Evolutionary conservation across 2,113 vertebrate species (phyloP).

Genomic region (Corydoras maculifer): DNA sequence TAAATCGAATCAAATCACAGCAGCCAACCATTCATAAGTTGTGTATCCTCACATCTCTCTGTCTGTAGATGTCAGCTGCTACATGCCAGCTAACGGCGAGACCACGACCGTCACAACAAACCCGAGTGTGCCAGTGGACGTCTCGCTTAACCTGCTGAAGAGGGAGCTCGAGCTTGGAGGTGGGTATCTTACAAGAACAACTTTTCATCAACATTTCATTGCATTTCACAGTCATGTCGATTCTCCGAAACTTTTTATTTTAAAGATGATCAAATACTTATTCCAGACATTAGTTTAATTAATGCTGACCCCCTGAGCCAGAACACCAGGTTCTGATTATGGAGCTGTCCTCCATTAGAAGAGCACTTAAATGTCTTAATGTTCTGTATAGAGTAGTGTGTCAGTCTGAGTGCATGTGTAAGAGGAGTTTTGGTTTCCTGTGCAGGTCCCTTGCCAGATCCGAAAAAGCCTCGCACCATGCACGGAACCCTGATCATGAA

Average conservation of each 20-base stretch:
- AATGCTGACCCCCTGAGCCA: too few relatives aligned
- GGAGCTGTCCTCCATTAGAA: too few relatives aligned
- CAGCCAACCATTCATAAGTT: background rate
- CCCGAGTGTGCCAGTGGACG: constrained; percentile 89
- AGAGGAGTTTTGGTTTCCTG: background rate
- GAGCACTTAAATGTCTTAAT: too few relatives aligned
- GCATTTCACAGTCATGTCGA: too few relatives aligned
- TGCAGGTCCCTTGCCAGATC: constrained; percentile 77
- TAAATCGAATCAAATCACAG: background rate
- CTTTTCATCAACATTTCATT: background rate
- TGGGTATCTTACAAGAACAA: background rate
- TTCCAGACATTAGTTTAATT: too few relatives aligned
- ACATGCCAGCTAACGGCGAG: constrained; percentile 93
- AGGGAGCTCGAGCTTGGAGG: constrained; percentile 82
- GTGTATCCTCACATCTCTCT: background rate
- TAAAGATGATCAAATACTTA: too few relatives aligned
- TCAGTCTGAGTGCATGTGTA: background rate
- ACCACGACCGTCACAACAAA: constrained; percentile 78
- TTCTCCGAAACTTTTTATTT: too few relatives aligned
- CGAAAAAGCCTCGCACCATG: constrained; percentile 83
- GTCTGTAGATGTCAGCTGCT: constrained; percentile 77
- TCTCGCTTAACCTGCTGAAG: constrained; percentile 87
- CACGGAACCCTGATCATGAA: constrained; percentile 93
- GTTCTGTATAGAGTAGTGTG: too few relatives aligned
- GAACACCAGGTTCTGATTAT: too few relatives aligned